These are phyloP conservation scores for Eupithecia tripunctaria DNA, from an alignment of 2,888 invertebrate genomes.

Conservation along the genomic window DNA sequence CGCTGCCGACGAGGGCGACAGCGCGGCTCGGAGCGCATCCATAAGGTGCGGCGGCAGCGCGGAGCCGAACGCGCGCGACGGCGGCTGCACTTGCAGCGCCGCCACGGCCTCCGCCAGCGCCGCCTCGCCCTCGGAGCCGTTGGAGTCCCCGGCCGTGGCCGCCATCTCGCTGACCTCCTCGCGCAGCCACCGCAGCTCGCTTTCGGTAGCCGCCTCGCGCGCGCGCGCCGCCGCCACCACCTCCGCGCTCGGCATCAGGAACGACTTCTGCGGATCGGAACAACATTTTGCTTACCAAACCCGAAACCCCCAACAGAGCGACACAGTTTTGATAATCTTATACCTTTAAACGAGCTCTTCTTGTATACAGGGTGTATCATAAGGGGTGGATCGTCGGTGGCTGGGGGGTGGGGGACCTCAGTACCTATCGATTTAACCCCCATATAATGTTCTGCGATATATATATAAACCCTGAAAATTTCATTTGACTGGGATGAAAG, in stretches of 20 bases:
- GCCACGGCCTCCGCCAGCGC: constrained; percentile 50
- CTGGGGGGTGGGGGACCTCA: too few relatives aligned
- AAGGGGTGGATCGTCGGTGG: too few relatives aligned
- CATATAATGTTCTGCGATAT: too few relatives aligned
- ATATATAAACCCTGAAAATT: too few relatives aligned
- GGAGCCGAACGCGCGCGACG: background rate
- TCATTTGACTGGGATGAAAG: too few relatives aligned
- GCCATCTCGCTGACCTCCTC: constrained; percentile 24
- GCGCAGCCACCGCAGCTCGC: constrained; percentile 47
- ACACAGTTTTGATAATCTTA: too few relatives aligned
- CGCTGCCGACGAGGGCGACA: background rate
- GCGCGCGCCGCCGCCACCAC: constrained; percentile 54
- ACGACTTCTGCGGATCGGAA: constrained; percentile 44
- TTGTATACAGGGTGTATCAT: too few relatives aligned
- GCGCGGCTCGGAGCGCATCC: background rate
- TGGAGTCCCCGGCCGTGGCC: constrained; percentile 49
- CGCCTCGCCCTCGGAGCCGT: constrained; percentile 57
- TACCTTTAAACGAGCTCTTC: too few relatives aligned
- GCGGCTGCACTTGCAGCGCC: constrained; percentile 42
- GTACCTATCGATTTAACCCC: too few relatives aligned
- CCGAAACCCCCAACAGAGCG: background rate
- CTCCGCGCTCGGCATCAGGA: constrained; percentile 59
- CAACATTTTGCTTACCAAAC: background rate
- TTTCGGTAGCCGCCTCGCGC: constrained; percentile 51
- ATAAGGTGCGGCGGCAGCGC: background rate